Evolutionary conservation across 1,140 invertebrate species (phyloP).

Genomic region (Campoletis sonorensis): DNA sequence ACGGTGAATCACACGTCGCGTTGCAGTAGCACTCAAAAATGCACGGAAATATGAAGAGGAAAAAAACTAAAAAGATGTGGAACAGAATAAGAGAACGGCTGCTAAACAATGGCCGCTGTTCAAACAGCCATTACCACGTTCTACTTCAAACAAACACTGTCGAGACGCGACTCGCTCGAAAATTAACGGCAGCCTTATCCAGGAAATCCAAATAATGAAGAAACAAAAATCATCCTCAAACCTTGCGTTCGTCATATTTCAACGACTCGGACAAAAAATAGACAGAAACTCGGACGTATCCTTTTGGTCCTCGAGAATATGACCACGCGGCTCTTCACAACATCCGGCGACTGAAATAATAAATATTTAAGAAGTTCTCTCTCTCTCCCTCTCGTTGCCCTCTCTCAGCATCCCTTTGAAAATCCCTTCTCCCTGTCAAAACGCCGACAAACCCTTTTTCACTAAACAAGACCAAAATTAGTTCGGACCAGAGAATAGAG

Average conservation of each 20-base stretch:
- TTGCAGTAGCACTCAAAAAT: slow-evolving; percentile 43
- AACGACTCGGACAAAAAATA: not conserved
- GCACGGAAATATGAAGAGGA: slow-evolving; percentile 25
- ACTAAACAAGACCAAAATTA: slow-evolving; percentile 72
- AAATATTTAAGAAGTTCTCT: slow-evolving; percentile 71
- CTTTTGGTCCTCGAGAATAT: slow-evolving; percentile 39
- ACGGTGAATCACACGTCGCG: slow-evolving; percentile 12
- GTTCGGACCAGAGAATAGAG: slow-evolving; percentile 57
- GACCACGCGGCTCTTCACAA: slow-evolving; percentile 54
- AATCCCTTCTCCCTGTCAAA: not conserved
- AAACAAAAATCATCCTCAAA: not conserved
- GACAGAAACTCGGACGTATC: slow-evolving; percentile 33
- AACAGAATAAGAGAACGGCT: slow-evolving; percentile 21
- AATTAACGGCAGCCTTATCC: slow-evolving; percentile 30
- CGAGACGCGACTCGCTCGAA: not conserved
- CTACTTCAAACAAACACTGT: slow-evolving; percentile 54
- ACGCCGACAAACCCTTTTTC: slow-evolving; percentile 73
- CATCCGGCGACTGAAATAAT: slow-evolving; percentile 69
- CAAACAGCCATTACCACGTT: slow-evolving; percentile 52
- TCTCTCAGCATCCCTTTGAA: not conserved
- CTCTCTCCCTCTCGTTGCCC: slow-evolving; percentile 19
- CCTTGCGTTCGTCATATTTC: not conserved
- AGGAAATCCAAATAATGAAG: slow-evolving; percentile 37
- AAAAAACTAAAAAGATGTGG: slow-evolving; percentile 16
- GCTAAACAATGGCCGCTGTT: slow-evolving; percentile 64